Evolutionary conservation across 2,888 invertebrate genomes (phyloP).

Genomic region (Eristalinus aeneus): DNA sequence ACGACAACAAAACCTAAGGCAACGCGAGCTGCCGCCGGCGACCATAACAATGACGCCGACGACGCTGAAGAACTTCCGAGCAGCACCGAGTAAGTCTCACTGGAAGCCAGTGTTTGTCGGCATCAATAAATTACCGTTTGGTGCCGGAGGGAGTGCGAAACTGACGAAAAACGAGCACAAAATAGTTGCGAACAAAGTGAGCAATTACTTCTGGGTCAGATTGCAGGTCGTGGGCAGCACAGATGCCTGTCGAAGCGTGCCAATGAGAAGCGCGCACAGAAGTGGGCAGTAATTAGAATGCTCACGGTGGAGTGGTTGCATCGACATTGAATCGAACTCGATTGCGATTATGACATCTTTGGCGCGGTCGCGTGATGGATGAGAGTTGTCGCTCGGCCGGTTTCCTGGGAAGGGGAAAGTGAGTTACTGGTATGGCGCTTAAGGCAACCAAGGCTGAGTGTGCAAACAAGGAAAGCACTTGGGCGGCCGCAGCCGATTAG

Average conservation of each 20-base stretch:
- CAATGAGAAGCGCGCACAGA: background rate
- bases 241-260: slow-evolving; percentile 38
- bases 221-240: background rate
- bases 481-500: background rate
- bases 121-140: background rate
- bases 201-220: background rate
- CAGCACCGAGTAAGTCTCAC: no score
- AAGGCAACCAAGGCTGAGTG: background rate
- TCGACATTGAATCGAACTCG: background rate
- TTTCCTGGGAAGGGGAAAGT: background rate
- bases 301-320: slow-evolving; percentile 2
- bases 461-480: background rate
- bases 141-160: background rate
- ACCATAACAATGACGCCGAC: no score
- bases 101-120: no score
- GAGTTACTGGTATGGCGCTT: no score
- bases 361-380: background rate
- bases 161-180: background rate
- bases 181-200: background rate
- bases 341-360: background rate
- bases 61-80: no score
- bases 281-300: background rate
- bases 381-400: background rate
- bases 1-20: no score
- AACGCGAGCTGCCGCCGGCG: no score